Percentiles rank a stretch among this genome's conserved stretches.
Evolutionary conservation across 2,797 vertebrate genomes (phyloP).

Genomic region (Arctocebus calabarensis): DNA sequence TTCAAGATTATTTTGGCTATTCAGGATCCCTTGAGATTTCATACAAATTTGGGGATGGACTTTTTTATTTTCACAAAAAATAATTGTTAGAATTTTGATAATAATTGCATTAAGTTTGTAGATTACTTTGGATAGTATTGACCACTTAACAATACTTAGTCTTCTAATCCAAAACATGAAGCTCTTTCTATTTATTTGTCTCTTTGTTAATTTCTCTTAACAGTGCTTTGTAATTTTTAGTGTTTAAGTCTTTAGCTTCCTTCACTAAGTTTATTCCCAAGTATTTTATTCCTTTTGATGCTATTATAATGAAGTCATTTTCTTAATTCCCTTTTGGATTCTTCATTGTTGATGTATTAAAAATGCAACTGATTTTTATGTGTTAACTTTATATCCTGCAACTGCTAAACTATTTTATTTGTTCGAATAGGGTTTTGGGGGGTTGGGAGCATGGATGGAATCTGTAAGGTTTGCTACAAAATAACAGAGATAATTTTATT

Average conservation of each 20-base stretch:
- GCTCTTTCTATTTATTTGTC: background rate
- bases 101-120: background rate
- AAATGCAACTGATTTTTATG: background rate
- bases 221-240: background rate
- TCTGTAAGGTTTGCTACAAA: background rate
- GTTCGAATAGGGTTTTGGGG: background rate
- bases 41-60: background rate
- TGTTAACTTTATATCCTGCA: constrained; percentile 1
- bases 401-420: background rate
- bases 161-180: background rate
- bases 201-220: background rate
- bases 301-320: background rate
- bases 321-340: background rate
- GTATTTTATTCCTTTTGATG: background rate
- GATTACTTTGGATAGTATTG: background rate
- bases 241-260: background rate
- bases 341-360: background rate
- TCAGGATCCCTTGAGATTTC: background rate
- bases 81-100: background rate
- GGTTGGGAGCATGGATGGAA: background rate
- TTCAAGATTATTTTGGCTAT: background rate
- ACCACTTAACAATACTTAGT: background rate
- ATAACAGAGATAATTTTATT: background rate
- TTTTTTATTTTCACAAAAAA: constrained; percentile 18
- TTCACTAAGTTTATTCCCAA: constrained; percentile 14